Evolutionary conservation across 2,888 invertebrate species (phyloP).

Genomic region (Alsophila aescularia): DNA sequence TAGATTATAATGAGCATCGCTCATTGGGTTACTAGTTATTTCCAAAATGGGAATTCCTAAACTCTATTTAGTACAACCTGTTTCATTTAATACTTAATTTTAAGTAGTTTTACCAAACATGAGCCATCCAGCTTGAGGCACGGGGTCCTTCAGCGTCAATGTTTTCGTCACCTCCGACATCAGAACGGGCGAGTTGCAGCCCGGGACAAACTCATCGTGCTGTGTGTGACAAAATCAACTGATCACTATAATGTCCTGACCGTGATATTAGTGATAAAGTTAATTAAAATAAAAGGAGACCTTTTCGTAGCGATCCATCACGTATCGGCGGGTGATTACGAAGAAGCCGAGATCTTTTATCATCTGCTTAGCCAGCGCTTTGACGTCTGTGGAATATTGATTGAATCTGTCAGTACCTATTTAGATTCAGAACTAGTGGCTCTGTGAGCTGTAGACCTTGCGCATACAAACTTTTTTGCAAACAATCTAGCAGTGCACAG

Average conservation of each 20-base stretch:
- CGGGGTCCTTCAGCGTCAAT: constrained; percentile 61
- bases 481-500: too few relatives aligned
- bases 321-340: constrained; percentile 69
- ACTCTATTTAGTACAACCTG: too few relatives aligned
- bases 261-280: background rate
- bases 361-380: constrained; percentile 58
- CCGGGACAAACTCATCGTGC: constrained; percentile 68
- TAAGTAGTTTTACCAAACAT: constrained; percentile 67
- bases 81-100: too few relatives aligned
- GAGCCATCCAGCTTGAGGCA: constrained; percentile 71
- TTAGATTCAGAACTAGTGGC: too few relatives aligned
- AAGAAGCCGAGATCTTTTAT: constrained; percentile 70
- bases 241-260: background rate
- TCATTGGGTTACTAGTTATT: too few relatives aligned
- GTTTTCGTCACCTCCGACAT: constrained; percentile 68
- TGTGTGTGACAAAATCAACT: constrained; percentile 35
- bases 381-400: constrained; percentile 54
- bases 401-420: too few relatives aligned
- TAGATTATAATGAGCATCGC: too few relatives aligned
- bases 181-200: constrained; percentile 61
- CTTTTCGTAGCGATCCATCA: constrained; percentile 74
- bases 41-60: too few relatives aligned
- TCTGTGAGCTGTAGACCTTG: too few relatives aligned
- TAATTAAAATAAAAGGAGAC: too few relatives aligned
- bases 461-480: too few relatives aligned